Evolutionary conservation across 2,797 vertebrate species (phyloP), one percentile per base, ranked within the genome.

Genomic region (Pempheris klunzingeri): DNA sequence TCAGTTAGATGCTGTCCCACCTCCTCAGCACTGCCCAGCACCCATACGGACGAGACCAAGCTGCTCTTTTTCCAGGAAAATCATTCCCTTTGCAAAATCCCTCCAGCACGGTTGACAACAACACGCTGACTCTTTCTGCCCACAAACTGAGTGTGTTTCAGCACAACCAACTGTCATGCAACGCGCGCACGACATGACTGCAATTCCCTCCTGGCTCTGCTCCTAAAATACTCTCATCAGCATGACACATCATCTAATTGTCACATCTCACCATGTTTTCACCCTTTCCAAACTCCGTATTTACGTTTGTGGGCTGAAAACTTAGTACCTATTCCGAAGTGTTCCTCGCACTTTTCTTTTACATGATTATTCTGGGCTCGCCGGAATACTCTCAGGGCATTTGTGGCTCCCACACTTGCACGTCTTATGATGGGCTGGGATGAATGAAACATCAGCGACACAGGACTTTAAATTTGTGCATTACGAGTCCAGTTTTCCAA

Each of bases 231-330:
- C 47, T 77, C 60, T 58, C 44, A 47, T 72, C 57, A 71, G 52
- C 39, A 53, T 49, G 58, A 83, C 80, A 74, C 39, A 26, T 72
- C 71, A 59, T 63, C 77, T 54, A 70, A 82, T 73, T 83, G 66
- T 84, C 50, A 74, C 78, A 86, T 76, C 44, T 14, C 62, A 41
- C 64, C 46, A 15, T n/a, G 68, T 77, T 80, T 77, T 76, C 78
- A 69, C 67, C 30, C 41, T 46, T 41, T 57, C 18, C 47, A 58
- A 22, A 49, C 46, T 74, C 67, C 68, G 60, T 55, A 72, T 64
- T 58, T 67, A 43, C 47, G 69, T 57, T 28, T 41, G 46, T 3
- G 44, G 54, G 41, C 39, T 68, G 20, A 46, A 82, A 67, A 80
- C 7, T 28, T 66, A 22, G 15, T 24, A 62, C 32, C 28, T n/a